A percentile compares a stretch with the other conserved stretches of the same genome.
phyloP scores from a whole-genome alignment of 2,797 vertebrate genomes.

The Sphenodon punctatus region DNA sequence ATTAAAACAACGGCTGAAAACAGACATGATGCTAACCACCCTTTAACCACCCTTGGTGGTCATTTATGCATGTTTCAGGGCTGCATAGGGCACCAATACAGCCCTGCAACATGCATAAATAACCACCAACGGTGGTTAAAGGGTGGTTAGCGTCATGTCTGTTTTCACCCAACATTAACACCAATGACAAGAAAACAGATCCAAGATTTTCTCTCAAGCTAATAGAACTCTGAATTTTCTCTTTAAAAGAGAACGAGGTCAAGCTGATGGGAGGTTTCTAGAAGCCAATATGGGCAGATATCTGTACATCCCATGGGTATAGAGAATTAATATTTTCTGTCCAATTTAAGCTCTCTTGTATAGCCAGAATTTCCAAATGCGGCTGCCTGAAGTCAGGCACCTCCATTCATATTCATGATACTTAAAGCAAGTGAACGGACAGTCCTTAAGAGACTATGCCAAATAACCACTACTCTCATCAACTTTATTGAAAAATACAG shows the following conservation, averaged over 20 bases:
- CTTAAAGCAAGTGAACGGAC: slow-evolving; percentile 5
- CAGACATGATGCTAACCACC: no score
- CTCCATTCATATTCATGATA: slow-evolving; percentile 19
- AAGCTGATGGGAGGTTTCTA: slow-evolving; percentile 1
- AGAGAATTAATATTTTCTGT: slow-evolving; percentile 32
- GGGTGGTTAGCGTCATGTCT: no score
- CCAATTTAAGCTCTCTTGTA: slow-evolving; percentile 30
- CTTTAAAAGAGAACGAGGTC: background rate
- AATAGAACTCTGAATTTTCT: background rate
- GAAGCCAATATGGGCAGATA: background rate
- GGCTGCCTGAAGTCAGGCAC: slow-evolving; percentile 16
- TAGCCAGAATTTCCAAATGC: slow-evolving; percentile 22
- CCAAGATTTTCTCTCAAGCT: no score
- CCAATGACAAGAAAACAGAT: background rate
- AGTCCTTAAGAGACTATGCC: background rate
- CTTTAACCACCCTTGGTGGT: no score
- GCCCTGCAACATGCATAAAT: no score
- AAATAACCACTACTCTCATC: background rate
- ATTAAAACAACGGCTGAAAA: no score
- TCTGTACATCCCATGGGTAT: slow-evolving; percentile 5
- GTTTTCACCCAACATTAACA: no score
- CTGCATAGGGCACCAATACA: no score
- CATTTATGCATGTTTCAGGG: no score
- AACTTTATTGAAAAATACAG: slow-evolving; percentile 7
- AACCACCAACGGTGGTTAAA: no score